Conservation (phyloP, 2,797 vertebrate species). For the Coracias cyanogaster region DNA sequence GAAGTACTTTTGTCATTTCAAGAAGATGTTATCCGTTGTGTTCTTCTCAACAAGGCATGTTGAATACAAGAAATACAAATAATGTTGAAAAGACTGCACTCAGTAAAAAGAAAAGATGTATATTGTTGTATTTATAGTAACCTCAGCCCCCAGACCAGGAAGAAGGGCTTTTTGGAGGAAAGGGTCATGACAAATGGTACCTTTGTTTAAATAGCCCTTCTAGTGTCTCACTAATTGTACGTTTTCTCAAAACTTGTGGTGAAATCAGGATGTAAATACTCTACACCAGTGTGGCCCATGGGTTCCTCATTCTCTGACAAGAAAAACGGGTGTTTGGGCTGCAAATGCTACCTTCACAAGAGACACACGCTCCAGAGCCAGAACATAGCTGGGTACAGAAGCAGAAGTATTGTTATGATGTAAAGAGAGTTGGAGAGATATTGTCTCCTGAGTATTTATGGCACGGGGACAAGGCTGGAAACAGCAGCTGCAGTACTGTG, state of each 20-base stretch:
- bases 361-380: fast-evolving
- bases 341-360: neutral
- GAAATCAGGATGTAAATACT: neutral
- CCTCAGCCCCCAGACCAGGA: neutral
- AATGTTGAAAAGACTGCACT: neutral
- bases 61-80: neutral
- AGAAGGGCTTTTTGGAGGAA: neutral
- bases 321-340: neutral
- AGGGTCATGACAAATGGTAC: neutral
- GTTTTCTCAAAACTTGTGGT: neutral
- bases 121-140: neutral
- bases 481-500: neutral
- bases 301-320: neutral
- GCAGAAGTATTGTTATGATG: neutral
- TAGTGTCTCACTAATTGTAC: neutral
- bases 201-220: neutral
- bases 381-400: neutral
- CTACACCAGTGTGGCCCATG: fast-evolving
- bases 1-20: fast-evolving
- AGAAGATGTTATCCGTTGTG: neutral
- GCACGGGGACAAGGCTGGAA: fast-evolving
- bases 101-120: neutral
- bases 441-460: neutral
- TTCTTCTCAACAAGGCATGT: neutral
- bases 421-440: neutral